Conservation (phyloP, 2,888 invertebrate genomes). For the Lottia scabra region DNA sequence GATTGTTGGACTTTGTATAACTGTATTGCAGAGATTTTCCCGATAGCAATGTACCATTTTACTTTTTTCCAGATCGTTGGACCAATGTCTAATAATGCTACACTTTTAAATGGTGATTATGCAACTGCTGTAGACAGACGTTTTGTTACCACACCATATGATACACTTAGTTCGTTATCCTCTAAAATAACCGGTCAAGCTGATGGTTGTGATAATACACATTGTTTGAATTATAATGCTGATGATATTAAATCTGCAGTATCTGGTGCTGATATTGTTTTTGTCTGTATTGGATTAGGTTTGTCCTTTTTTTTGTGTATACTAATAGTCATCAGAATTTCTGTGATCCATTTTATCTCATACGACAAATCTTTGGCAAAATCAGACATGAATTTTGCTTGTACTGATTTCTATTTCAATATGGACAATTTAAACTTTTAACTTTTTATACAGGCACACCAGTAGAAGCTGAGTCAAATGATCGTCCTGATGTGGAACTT, state of each 20-base stretch:
- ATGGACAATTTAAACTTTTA: too few relatives aligned
- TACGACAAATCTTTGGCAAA: too few relatives aligned
- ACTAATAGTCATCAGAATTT: too few relatives aligned
- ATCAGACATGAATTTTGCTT: too few relatives aligned
- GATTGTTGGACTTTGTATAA: too few relatives aligned
- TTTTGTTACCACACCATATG: constrained; percentile 49
- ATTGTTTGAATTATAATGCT: constrained; percentile 47
- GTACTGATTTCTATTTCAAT: too few relatives aligned
- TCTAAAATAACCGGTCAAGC: constrained; percentile 30
- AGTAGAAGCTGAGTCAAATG: constrained; percentile 52
- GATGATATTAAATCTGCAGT: constrained; percentile 42
- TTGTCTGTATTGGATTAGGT: constrained; percentile 63
- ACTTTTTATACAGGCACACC: constrained; percentile 35
- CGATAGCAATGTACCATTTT: too few relatives aligned
- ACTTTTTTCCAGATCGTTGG: constrained; percentile 56
- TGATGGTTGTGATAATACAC: constrained; percentile 52
- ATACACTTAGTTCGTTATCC: constrained; percentile 44
- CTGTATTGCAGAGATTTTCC: too few relatives aligned
- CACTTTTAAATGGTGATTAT: constrained; percentile 60
- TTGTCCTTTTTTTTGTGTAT: constrained; percentile 8
- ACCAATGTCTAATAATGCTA: constrained; percentile 60
- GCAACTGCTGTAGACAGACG: constrained; percentile 42
- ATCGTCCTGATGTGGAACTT: constrained; percentile 46
- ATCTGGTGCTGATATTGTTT: constrained; percentile 46
- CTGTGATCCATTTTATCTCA: too few relatives aligned